These are phyloP conservation scores for Saimiri boliviensis DNA, from an alignment of 2,113 vertebrate genomes.

Conservation along the genomic window DNA sequence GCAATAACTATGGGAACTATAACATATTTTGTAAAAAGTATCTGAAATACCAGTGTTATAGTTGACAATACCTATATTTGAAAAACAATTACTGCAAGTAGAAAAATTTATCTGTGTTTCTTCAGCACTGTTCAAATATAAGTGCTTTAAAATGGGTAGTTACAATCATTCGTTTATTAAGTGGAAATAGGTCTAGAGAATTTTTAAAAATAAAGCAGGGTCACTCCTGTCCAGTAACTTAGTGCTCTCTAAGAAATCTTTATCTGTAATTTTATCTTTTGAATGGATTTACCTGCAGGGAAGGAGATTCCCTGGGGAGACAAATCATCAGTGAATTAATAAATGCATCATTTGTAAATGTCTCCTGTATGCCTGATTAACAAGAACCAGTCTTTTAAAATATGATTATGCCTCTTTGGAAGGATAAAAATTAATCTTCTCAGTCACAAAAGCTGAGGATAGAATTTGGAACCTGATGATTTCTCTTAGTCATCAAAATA, in stretches of 20 bases:
- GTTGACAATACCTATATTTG: background rate
- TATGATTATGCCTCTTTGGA: background rate
- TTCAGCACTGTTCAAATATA: background rate
- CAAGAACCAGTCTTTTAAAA: background rate
- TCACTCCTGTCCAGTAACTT: background rate
- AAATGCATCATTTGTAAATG: background rate
- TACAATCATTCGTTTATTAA: background rate
- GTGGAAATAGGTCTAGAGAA: background rate
- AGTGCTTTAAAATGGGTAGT: background rate
- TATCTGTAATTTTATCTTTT: conserved; percentile 30
- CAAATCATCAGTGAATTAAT: conserved; percentile 26
- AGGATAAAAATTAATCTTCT: background rate
- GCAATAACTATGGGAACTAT: background rate
- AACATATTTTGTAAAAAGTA: background rate
- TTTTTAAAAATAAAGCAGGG: background rate
- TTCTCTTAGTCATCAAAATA: background rate
- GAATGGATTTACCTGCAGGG: conserved; percentile 4
- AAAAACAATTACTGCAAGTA: background rate
- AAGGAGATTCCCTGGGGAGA: conserved; percentile 7
- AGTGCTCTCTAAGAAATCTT: background rate
- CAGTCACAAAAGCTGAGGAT: background rate
- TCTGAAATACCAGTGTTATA: background rate
- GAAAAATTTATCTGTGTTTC: background rate
- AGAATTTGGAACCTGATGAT: background rate
- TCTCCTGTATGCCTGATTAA: background rate